phyloP scores from a whole-genome alignment of 2,113 vertebrate species.

The Trochalopteron elliotii region DNA sequence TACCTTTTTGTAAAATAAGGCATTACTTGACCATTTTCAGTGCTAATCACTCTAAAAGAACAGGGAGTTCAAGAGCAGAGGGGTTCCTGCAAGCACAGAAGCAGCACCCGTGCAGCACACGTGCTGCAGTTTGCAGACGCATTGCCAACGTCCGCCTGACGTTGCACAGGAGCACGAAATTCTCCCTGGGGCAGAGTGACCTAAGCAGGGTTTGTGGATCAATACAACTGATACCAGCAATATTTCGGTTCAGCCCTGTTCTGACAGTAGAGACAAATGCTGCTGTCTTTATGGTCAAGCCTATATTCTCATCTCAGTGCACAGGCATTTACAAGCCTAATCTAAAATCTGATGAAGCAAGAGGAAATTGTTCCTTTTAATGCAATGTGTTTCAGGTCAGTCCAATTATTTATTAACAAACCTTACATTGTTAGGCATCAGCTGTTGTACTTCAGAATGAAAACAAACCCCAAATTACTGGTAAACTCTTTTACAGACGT shows the following conservation, averaged over 20 bases:
- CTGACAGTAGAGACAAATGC: conserved; percentile 1
- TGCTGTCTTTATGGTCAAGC: neutral
- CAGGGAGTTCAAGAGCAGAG: neutral
- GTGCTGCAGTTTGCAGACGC: rapidly evolving
- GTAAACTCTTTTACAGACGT: neutral
- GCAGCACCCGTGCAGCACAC: rapidly evolving
- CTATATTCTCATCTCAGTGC: neutral
- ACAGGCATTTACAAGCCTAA: neutral
- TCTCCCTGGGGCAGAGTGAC: neutral
- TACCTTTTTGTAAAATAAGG: neutral
- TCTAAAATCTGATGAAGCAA: neutral
- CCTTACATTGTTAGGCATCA: neutral
- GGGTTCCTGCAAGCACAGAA: neutral
- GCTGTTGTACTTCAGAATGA: neutral
- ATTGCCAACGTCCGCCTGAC: neutral
- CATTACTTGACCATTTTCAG: neutral
- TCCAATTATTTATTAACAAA: neutral
- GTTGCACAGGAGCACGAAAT: rapidly evolving
- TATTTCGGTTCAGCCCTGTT: neutral
- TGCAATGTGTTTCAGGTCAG: neutral
- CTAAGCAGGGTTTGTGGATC: neutral
- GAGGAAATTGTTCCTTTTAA: neutral
- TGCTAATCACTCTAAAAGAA: neutral
- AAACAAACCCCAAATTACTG: neutral
- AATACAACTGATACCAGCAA: neutral